Percentiles rank a stretch among this genome's conserved stretches.
phyloP scores from a whole-genome alignment of 2,113 vertebrate genomes.

The Columbina picui region DNA sequence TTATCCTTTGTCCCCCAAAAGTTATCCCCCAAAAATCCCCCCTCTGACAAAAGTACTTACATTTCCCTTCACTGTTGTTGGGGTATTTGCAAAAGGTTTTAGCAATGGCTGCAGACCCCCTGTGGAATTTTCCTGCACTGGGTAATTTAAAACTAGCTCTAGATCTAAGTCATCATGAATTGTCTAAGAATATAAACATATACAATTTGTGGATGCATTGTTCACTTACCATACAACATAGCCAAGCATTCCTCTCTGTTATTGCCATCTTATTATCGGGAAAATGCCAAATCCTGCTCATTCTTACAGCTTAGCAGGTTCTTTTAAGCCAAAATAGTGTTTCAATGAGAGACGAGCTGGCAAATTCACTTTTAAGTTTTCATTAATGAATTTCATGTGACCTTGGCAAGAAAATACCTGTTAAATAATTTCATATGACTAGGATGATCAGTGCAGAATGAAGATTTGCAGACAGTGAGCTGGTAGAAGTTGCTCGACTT shows the following conservation, averaged over 20 bases:
- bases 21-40: background rate
- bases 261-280: slow-evolving; percentile 36
- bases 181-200: background rate
- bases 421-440: slow-evolving; percentile 59
- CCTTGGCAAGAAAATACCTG: slow-evolving; percentile 10
- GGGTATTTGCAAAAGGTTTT: background rate
- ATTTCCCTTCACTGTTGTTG: background rate
- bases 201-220: background rate
- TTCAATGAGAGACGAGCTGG: slow-evolving; percentile 29
- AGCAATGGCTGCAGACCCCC: background rate
- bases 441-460: background rate
- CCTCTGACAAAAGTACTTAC: background rate
- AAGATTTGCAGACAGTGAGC: slow-evolving; percentile 17
- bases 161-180: background rate
- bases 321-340: slow-evolving; percentile 25
- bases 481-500: slow-evolving; percentile 15
- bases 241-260: slow-evolving; percentile 44
- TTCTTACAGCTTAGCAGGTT: slow-evolving; percentile 46
- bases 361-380: background rate
- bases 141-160: background rate
- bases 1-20: background rate
- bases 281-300: slow-evolving; percentile 18
- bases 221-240: background rate
- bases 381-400: slow-evolving; percentile 50
- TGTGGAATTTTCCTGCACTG: background rate